Evolutionary conservation across 2,113 vertebrate species (phyloP), one percentile per base, ranked within the genome.

Genomic region (Dicentrarchus labrax): DNA sequence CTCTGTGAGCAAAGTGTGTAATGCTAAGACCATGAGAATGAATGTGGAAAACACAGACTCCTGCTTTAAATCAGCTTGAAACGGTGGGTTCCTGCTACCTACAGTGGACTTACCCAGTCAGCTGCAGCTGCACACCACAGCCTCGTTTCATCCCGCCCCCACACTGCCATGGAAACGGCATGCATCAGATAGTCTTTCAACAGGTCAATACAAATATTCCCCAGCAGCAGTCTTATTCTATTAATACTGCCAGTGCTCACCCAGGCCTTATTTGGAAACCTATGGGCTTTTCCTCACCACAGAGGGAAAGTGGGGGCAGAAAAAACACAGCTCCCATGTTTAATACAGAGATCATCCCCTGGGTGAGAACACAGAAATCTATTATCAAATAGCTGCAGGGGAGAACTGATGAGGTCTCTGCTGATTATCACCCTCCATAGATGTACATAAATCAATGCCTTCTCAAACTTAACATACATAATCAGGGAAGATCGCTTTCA

Each of bases 191-290:
- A 82, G 87, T 83, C 89, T 87, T 86, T 85, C 88, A 89, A 22
- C 68, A 85, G 82, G 89, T 92, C 92, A 93, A 94, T 90, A 92
- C 89, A 93, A 92, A 93, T 89, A 94, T 90, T 90, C 83, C 91
- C 80, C 80, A 78, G 85, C 86, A 89, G 84, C 77, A 83, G 79
- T 54, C 80, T 76, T 82, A 66, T 85, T 91, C 92, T 94, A 93
- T 94, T 94, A 95, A 94, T 94, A 94, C 82, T 50, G 69, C 79
- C 54, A 8, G 79, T 61, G 30, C 87, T 88, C 77, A 73, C 50
- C 2, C 50, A 82, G 60, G 50, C 92, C 93, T 93, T 94, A 92
- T 94, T 94, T 91, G 91, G 89, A 88, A 86, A 86, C 67, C 66
- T 65, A 77, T 62, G 85, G 81, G 85, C 72, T 90, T 76, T 84